Conservation (phyloP, 2,888 invertebrate species). For the Balanococcus diminutus region DNA sequence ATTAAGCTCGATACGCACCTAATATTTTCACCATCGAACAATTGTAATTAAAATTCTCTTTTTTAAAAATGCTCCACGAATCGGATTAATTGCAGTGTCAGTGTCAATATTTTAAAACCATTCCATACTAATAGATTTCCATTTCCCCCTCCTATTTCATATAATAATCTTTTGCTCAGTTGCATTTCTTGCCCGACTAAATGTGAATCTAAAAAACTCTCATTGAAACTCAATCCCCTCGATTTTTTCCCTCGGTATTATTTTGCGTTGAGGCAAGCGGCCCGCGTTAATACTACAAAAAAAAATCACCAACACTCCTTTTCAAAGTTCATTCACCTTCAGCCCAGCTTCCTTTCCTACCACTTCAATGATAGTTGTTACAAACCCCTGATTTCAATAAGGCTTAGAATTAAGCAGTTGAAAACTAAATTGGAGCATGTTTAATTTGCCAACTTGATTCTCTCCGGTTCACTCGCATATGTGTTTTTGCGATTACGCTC, state of each 20-base stretch:
- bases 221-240: conserved; percentile 54
- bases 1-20: no score
- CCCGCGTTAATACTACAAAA: conserved; percentile 44
- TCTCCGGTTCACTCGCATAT: not conserved
- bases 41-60: no score
- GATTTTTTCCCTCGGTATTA: conserved; percentile 54
- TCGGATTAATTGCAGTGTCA: no score
- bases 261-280: conserved; percentile 52
- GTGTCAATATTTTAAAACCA: no score
- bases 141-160: not conserved
- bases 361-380: conserved; percentile 42
- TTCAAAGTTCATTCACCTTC: conserved; percentile 52
- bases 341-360: conserved; percentile 49
- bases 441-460: conserved; percentile 46
- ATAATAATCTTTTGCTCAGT: not conserved
- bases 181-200: conserved; percentile 19
- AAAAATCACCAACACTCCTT: conserved; percentile 43
- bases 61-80: no score
- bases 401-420: conserved; percentile 51
- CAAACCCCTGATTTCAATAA: conserved; percentile 52
- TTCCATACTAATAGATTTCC: no score
- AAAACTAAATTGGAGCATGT: conserved; percentile 37
- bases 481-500: not conserved
- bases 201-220: conserved; percentile 53
- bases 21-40: no score